These are phyloP conservation scores for Morus bassanus DNA, from an alignment of 2,797 vertebrate species.

Conservation along the genomic window DNA sequence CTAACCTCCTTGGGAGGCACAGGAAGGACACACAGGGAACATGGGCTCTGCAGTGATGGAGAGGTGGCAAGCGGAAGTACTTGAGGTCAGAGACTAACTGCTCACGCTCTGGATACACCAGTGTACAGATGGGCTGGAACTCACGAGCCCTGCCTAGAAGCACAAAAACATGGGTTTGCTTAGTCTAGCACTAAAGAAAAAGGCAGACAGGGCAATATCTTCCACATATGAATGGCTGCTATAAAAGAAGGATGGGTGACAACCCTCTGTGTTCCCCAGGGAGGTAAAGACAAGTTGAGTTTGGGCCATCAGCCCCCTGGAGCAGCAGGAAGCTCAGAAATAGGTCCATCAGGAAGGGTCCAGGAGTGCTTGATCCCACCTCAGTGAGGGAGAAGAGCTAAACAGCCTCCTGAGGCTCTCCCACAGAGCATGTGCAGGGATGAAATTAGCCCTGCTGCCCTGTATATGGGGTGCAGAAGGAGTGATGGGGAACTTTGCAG, in stretches of 20 bases:
- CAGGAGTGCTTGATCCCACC: not conserved
- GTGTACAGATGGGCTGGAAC: not conserved
- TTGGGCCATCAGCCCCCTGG: not conserved
- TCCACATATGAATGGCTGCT: not conserved
- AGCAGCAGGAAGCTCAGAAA: not conserved
- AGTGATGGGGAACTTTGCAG: not conserved
- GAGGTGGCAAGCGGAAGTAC: not conserved
- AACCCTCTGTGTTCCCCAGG: not conserved
- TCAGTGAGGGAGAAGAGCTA: not conserved
- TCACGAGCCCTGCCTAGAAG: not conserved
- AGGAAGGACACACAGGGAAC: not conserved
- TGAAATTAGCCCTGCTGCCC: not conserved
- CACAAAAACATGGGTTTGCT: not conserved
- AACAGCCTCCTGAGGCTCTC: not conserved
- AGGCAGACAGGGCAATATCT: not conserved
- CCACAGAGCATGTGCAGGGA: not conserved
- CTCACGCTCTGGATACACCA: accelerated
- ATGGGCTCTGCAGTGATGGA: not conserved
- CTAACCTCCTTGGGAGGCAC: accelerated
- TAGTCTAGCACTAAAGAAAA: not conserved
- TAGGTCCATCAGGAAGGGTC: not conserved
- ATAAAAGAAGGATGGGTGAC: not conserved
- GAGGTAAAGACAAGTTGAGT: not conserved
- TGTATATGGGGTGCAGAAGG: not conserved
- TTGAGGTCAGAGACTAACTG: not conserved